Evolutionary conservation across 2,888 invertebrate species (phyloP), one percentile per base, ranked within the genome.

Genomic region (Linnaemya vulpina): DNA sequence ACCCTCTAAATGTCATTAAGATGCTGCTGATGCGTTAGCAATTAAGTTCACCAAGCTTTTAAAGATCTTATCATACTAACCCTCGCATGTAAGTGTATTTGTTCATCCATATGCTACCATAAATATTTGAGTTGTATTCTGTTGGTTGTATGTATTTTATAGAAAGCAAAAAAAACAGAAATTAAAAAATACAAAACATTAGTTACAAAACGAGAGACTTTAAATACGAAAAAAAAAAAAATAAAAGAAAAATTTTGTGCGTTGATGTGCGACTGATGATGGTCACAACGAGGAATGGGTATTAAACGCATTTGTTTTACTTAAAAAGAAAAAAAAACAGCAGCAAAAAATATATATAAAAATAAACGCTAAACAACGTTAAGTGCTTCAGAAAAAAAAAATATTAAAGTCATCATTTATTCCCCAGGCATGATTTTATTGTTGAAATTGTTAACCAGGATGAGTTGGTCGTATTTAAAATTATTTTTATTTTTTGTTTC

Each of bases 81-180:
- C 70, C 62, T 63, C 78, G 53, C 43, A 65, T 65, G 11, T 78
- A 63, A 53, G 70, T 71, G 58, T 83, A 67, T 83, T 83, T 83
- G 76, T 43, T 71, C 65, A 77, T 77, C 82, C 82, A 82, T 82
- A 82, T 82, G 82, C 82, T 76, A 76, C 71, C 76, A 82, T 82
- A 82, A 82, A 82, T 77, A 83, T 83, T 83, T 83, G 82, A 83
- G 82, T 83, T 77, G 65, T 40, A 40, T 73, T 35, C 46, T 78
- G 17, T 78, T 70, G 62, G 30, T 53, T 63, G 55, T 68, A 38
- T 63, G 55, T 68, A 38, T 76, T 76, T 76, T 70, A 78, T 70
- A 62, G n/a, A n/a, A n/a, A n/a, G n/a, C n/a, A n/a, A 9, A 35
- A 68, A 68, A 43, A 65, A 53, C 58, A 49, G 7, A 38, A 71